Evolutionary conservation across 2,797 vertebrate species (phyloP), one percentile per base, ranked within the genome.

Genomic region (Tenualosa thibaudeaui): DNA sequence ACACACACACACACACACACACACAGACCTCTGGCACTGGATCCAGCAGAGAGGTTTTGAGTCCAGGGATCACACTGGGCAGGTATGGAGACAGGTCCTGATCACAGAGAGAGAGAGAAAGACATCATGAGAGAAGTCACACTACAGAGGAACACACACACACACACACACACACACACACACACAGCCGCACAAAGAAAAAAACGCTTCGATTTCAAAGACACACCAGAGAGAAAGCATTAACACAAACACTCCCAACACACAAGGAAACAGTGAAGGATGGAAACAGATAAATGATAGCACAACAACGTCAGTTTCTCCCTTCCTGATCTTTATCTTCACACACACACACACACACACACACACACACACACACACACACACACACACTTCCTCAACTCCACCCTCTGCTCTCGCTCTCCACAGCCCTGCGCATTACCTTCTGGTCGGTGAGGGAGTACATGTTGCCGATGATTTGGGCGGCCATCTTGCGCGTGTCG

Each of bases 391-490:
- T 1, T 31, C 31, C 31, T 31, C 31, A 31, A 31, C 1, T 31
- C 31, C 31, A 31, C 31, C 31, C 31, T 31, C 31, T 31, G 31
- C 31, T 31, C 31, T 31, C 31, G 31, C 31, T 31, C 31, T 31
- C 31, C 31, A 31, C 31, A 46, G 46, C 46, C 5, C 5, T 2
- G 65, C 1, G 15, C 10, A 1, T 31, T 88, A 99, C 98, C 98
- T 99, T 99, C 94, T 99, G 98, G 91, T 99, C 98, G 0, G 98
- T 99, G 83, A 99, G 95, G 3, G 98, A 99, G 93, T 99, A 99
- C 98, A 99, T 99, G 95, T 99, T 99, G 88, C 98, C 98, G 58
- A 99, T 99, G 88, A 99, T 99, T 94, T 99, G 98, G 22, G 98
- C 98, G 0, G 98, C 98, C 98, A 99, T 99, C 92, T 99, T 99